phyloP scores from a whole-genome alignment of 2,888 invertebrate genomes.

The Adelognathus sp. region DNA sequence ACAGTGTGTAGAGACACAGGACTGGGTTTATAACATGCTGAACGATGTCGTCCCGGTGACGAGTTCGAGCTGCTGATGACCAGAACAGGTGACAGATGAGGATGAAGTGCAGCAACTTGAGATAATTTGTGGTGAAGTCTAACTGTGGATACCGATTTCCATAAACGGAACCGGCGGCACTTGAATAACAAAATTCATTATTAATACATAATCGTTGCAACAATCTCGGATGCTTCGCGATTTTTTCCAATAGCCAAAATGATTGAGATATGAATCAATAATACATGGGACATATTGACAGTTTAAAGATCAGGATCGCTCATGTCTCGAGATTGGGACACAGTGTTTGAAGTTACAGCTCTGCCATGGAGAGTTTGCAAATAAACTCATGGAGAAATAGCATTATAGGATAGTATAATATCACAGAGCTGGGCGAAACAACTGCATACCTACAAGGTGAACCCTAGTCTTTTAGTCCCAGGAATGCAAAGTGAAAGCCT shows the following conservation, averaged over 20 bases:
- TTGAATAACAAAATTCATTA: slow-evolving; percentile 68
- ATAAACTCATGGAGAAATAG: too few species aligned
- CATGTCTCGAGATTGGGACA: too few species aligned
- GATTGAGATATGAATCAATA: too few species aligned
- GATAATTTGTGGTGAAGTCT: slow-evolving; percentile 81
- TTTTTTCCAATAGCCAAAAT: neutral
- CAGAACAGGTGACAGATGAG: slow-evolving; percentile 82
- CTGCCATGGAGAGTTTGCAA: too few species aligned
- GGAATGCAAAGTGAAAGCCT: too few species aligned
- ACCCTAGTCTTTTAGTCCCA: too few species aligned
- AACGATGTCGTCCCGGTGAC: slow-evolving; percentile 79
- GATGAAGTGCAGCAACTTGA: slow-evolving; percentile 82
- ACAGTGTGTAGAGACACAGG: slow-evolving; percentile 79
- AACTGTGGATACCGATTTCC: slow-evolving; percentile 80
- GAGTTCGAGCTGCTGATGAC: slow-evolving; percentile 81
- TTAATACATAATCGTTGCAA: neutral
- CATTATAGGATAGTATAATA: too few species aligned
- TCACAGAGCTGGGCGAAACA: too few species aligned
- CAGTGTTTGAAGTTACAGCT: too few species aligned
- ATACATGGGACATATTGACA: too few species aligned
- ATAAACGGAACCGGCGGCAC: slow-evolving; percentile 80
- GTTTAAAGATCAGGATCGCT: too few species aligned
- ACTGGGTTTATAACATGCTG: slow-evolving; percentile 81
- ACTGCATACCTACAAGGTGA: too few species aligned
- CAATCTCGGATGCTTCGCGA: neutral